phyloP scores from a whole-genome alignment of 2,888 invertebrate species.

The Atethmia centrago region DNA sequence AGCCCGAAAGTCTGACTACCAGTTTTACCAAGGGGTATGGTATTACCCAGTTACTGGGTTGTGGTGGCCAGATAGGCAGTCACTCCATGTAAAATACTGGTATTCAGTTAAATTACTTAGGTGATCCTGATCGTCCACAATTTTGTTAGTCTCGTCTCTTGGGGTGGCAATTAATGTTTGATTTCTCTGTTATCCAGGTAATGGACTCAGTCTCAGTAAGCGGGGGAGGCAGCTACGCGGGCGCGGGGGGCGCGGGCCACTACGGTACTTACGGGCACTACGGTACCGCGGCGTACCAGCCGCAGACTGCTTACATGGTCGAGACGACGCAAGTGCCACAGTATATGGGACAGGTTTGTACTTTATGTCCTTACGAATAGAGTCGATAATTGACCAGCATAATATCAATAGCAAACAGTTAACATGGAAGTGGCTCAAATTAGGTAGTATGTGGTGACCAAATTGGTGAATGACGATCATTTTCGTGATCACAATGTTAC shows the following conservation, averaged over 20 bases:
- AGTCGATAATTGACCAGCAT: slow-evolving; percentile 1
- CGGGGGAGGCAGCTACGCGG: slow-evolving; percentile 83
- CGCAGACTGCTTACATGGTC: slow-evolving; percentile 87
- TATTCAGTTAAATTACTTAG: no score
- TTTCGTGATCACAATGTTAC: background rate
- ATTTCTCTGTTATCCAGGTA: slow-evolving; percentile 72
- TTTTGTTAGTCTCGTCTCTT: background rate
- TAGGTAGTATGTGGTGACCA: background rate
- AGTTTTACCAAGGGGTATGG: no score
- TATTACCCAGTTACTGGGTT: no score
- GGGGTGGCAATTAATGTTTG: background rate
- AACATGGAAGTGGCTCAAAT: background rate
- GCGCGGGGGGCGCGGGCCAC: slow-evolving; percentile 82
- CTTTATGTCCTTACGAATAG: background rate
- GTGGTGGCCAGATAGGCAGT: no score
- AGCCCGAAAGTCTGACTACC: no score
- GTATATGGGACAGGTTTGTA: slow-evolving; percentile 87
- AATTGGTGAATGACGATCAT: background rate
- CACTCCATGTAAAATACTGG: no score
- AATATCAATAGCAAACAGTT: background rate
- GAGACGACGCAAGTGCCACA: slow-evolving; percentile 85
- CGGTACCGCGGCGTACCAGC: slow-evolving; percentile 85
- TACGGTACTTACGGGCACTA: slow-evolving; percentile 89
- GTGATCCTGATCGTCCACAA: background rate
- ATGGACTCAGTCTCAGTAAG: slow-evolving; percentile 88